Evolutionary conservation across 2,888 invertebrate species (phyloP).

Genomic region (Pammene fasciana): DNA sequence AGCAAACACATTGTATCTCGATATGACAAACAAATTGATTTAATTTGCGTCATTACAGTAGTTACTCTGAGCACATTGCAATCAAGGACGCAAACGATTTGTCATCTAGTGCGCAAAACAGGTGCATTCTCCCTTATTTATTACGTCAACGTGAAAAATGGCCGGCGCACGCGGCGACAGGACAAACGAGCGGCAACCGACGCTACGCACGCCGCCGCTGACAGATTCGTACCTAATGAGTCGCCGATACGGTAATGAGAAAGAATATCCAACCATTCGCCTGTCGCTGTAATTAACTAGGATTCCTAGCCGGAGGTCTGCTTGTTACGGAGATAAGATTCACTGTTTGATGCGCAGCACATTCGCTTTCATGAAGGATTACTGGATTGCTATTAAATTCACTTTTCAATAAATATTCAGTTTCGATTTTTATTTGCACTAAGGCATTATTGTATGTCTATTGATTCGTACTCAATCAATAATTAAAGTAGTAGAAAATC

Average conservation of each 20-base stretch:
- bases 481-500: too few species aligned
- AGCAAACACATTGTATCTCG: neutral
- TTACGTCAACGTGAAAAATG: conserved; percentile 68
- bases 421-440: neutral
- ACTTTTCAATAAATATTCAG: neutral
- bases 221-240: conserved; percentile 72
- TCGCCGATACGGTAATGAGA: conserved; percentile 65
- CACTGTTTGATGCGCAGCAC: conserved; percentile 29
- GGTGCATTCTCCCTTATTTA: conserved; percentile 66
- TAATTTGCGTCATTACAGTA: conserved; percentile 21
- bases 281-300: conserved; percentile 65
- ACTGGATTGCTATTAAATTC: neutral
- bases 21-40: conserved; percentile 10
- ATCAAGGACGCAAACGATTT: conserved; percentile 61
- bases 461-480: too few species aligned
- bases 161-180: conserved; percentile 63
- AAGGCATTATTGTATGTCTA: too few species aligned
- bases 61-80: conserved; percentile 43
- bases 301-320: conserved; percentile 49
- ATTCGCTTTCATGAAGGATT: neutral
- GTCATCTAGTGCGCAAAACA: conserved; percentile 64
- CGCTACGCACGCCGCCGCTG: conserved; percentile 60
- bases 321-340: conserved; percentile 45
- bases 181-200: conserved; percentile 67
- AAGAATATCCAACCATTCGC: conserved; percentile 67